Base-by-base conservation (phyloP, 2,888 invertebrate species). In the Drosophila suboccidentalis region DNA sequence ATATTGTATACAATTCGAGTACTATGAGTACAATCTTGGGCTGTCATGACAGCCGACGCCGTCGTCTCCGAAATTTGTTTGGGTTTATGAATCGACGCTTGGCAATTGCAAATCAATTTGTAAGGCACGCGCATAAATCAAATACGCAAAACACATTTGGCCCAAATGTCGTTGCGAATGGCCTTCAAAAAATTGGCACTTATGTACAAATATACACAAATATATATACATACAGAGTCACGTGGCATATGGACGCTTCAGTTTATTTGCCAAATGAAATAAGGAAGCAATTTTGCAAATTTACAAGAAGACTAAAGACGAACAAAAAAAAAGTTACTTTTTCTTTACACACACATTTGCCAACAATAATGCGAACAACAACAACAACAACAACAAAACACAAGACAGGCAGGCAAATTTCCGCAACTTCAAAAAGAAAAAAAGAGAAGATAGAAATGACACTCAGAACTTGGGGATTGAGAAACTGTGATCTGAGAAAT, bases 251-350 rank as follows among this genome's bases (percentile, higher is more conserved):
- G 79, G 54, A 60, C 50, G 15, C 51, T 59, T 55, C 67, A 61
- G 83, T 85, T 86, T 86, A 86, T 86, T 89, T 88, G 86, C 83
- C 78, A 85, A 86, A 89, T 75, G 88, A 89, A 86, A 86, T 86
- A 89, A 89, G 89, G 88, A 89, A 86, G 86, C 78, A 89, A 89
- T 85, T 86, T 86, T 78, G 73, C 90, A 89, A 86, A 89, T 86
- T 86, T 85, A 89, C 89, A 86, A 58, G 67, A 75, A 64, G 68
- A 39, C 65, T 59, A 66, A 53, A 4, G 17, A 5, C 59, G 22
- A 58, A 59, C 26, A 64, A 34, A 4, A 22, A 22, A 22, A 61
- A 59, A 66, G 68, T 78, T 75, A 63, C 60, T 51, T 75, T 72
- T 83, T 68, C 62, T 54, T 60, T 53, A 26, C 13, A 10, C 13